Conservation (phyloP, 2,888 invertebrate species). For the Tridacna gigas region DNA sequence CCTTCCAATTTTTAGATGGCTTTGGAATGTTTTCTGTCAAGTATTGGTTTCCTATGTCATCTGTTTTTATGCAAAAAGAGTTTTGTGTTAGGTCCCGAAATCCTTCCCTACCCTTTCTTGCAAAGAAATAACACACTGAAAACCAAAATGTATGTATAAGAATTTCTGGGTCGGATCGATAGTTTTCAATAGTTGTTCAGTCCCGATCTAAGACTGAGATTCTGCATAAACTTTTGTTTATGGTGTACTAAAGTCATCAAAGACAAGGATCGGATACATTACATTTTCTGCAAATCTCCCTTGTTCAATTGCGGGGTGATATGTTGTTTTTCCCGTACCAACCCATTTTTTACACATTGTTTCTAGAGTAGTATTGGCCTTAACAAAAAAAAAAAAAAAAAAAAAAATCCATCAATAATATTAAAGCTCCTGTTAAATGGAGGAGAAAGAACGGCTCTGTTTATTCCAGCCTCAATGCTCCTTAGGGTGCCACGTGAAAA, state of each 20-base stretch:
- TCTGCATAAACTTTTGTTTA: no score
- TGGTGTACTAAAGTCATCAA: no score
- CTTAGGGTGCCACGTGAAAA: background rate
- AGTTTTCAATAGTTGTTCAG: no score
- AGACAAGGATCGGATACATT: no score
- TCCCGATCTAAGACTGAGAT: no score
- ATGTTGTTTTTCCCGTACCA: background rate
- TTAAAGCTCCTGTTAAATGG: background rate
- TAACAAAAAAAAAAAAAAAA: background rate
- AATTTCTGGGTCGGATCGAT: slow-evolving; percentile 4
- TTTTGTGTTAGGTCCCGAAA: background rate
- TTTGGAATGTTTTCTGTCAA: slow-evolving; percentile 8
- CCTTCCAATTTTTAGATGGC: slow-evolving; percentile 26
- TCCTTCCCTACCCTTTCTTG: slow-evolving; percentile 24
- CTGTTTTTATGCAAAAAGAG: slow-evolving; percentile 10
- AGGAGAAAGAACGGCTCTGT: background rate
- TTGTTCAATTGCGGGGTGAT: slow-evolving; percentile 22
- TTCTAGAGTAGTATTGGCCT: slow-evolving; percentile 21
- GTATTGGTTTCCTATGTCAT: slow-evolving; percentile 25
- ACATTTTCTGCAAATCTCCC: background rate
- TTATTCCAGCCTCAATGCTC: background rate
- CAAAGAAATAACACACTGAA: slow-evolving; percentile 28
- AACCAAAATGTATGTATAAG: slow-evolving; percentile 21
- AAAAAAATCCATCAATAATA: background rate
- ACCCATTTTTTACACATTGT: slow-evolving; percentile 28